These are phyloP conservation scores for Zaprionus ornatus DNA, from an alignment of 1,140 invertebrate genomes.

Conservation along the genomic window DNA sequence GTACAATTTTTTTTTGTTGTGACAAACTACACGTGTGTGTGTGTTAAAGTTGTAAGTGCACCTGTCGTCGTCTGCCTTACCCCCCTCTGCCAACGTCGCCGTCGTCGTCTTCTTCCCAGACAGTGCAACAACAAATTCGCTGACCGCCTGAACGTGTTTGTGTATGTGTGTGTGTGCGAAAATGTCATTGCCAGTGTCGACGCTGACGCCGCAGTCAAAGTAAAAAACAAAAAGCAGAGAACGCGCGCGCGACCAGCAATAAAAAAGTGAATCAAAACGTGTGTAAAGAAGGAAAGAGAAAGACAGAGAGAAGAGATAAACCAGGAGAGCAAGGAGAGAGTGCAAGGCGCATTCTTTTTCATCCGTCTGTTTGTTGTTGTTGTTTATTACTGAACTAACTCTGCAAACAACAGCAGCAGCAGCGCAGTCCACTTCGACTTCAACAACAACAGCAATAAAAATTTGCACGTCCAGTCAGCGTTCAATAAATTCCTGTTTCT, in stretches of 20 bases:
- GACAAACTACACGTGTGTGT: slow-evolving; percentile 5
- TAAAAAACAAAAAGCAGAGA: slow-evolving; percentile 29
- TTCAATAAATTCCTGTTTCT: slow-evolving; percentile 32
- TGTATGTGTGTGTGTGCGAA: slow-evolving; percentile 34
- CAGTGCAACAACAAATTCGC: slow-evolving; percentile 48
- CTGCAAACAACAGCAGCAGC: not conserved
- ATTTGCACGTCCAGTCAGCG: slow-evolving; percentile 34
- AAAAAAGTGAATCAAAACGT: slow-evolving; percentile 51
- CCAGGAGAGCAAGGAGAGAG: slow-evolving; percentile 22
- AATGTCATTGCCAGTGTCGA: slow-evolving; percentile 56
- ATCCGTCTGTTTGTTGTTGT: slow-evolving; percentile 28
- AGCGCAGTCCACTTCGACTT: slow-evolving; percentile 3
- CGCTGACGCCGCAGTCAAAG: slow-evolving; percentile 30
- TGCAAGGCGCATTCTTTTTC: slow-evolving; percentile 23
- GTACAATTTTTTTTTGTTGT: slow-evolving; percentile 6
- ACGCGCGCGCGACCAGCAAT: slow-evolving; percentile 28
- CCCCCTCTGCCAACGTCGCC: not conserved
- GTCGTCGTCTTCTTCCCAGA: slow-evolving; percentile 13
- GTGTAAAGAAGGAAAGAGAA: slow-evolving; percentile 10
- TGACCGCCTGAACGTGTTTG: slow-evolving; percentile 25
- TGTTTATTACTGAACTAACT: slow-evolving; percentile 3
- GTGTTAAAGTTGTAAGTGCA: slow-evolving; percentile 58
- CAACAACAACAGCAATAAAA: slow-evolving; percentile 14
- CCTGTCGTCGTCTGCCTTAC: slow-evolving; percentile 54
- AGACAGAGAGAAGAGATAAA: slow-evolving; percentile 3